A percentile compares a stretch with the other conserved stretches of the same genome.
These are phyloP conservation scores for Dynastes grantii DNA, from an alignment of 2,888 invertebrate genomes.

Conservation along the genomic window DNA sequence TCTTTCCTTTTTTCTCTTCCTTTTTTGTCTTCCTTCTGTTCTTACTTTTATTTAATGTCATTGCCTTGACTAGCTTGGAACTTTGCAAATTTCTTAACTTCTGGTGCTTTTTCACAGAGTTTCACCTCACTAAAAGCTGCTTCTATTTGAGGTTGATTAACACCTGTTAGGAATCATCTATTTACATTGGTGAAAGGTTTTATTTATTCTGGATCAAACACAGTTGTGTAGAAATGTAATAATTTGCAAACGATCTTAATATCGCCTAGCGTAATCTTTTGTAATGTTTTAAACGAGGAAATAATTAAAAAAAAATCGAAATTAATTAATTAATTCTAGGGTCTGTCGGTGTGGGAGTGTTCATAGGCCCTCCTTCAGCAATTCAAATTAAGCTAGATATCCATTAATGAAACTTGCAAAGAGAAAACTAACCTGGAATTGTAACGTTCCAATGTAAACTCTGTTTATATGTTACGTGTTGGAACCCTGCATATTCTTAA, in stretches of 20 bases:
- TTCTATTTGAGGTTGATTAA: constrained; percentile 89
- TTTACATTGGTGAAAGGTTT: constrained; percentile 83
- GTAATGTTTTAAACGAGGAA: constrained; percentile 69
- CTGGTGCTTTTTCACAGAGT: constrained; percentile 85
- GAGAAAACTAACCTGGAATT: too few species aligned
- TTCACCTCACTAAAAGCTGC: constrained; percentile 80
- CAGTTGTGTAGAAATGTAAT: constrained; percentile 87
- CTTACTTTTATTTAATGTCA: constrained; percentile 62
- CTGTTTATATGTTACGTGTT: too few species aligned
- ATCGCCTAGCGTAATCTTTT: constrained; percentile 96
- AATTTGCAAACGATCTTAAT: constrained; percentile 92
- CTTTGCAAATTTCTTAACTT: constrained; percentile 82
- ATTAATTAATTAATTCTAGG: too few species aligned
- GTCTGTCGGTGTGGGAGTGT: too few species aligned
- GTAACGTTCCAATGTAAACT: too few species aligned
- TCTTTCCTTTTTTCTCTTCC: constrained; percentile 71
- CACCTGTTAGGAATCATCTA: constrained; percentile 95
- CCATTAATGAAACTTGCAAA: too few species aligned
- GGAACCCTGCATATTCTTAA: too few species aligned
- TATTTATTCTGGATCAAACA: constrained; percentile 80
- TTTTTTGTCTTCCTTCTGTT: constrained; percentile 70
- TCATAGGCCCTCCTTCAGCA: too few species aligned
- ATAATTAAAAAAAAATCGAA: too few species aligned
- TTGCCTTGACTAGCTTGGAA: constrained; percentile 69
- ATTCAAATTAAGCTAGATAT: too few species aligned